Base-by-base conservation (phyloP, 2,797 vertebrate species). In the Manis crassicaudata region DNA sequence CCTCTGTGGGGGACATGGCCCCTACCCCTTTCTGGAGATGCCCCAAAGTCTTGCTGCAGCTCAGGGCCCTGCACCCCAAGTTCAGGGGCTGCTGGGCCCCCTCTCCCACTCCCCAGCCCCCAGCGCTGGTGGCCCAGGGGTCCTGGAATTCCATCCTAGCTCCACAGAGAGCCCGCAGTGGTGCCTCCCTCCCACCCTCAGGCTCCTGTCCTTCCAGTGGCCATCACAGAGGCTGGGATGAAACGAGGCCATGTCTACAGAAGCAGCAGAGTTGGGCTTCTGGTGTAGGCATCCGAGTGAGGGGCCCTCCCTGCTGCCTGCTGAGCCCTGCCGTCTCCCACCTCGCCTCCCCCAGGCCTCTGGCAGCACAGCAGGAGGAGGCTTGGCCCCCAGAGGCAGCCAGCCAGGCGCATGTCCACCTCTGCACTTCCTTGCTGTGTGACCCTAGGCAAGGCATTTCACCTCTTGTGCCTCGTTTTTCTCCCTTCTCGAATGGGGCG, bases 231-330 rank as follows among this genome's bases (percentile, higher is more conserved):
- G 60, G 68, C 54, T 35, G 29, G 29, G 20, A 43, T 68, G 23
- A 16, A 32, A 40, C 4, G 68, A 50, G 54, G 54, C 68, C 29
- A 2, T 5, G 20, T 25, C 54, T 25, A 7, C 50, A 8, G 29
- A 46, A 11, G 84, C 8, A 2, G 13, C 20, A 8, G 43, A 46
- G 43, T 9, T 2, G 10, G 46, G 9, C 46, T 46, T 46, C 46
- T 46, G 29, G 5, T 52, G 18, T 11, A 21, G 73, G 29, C 17
- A 52, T 76, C 46, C 43, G 73, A 46, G 37, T 11, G 29, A 20
- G 18, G 56, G 29, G 16, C 73, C 29, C 1, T 50, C 29, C 46
- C 29, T 0, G 5, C 29, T 21, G 46, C 73, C 46, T 1, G 5
- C 73, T 52, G 10, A 12, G 3, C 18, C 3, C 73, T 32, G 18